Evolutionary conservation across 2,888 invertebrate species (phyloP).

Genomic region (Aquatica leii): DNA sequence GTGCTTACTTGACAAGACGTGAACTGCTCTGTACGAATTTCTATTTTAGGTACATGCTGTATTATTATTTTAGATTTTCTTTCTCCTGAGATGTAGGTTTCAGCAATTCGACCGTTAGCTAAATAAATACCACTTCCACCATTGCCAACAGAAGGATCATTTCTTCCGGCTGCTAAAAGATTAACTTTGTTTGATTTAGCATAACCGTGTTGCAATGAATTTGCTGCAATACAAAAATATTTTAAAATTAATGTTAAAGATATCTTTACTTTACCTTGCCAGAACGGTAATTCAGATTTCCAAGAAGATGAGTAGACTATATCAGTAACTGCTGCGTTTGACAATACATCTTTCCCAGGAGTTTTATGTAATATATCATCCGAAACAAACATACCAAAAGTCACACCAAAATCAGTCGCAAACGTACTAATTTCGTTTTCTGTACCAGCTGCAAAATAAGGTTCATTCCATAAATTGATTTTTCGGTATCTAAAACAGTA

Average conservation of each 20-base stretch:
- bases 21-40: slow-evolving; percentile 1
- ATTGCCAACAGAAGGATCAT: slow-evolving; percentile 33
- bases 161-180: slow-evolving; percentile 45
- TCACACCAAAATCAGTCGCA: slow-evolving; percentile 78
- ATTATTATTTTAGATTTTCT: slow-evolving; percentile 37
- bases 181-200: slow-evolving; percentile 46
- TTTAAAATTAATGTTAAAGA: not conserved
- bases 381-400: slow-evolving; percentile 82
- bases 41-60: slow-evolving; percentile 37
- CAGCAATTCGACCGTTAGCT: slow-evolving; percentile 38
- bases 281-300: slow-evolving; percentile 83
- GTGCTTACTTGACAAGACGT: slow-evolving; percentile 30
- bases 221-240: slow-evolving; percentile 8
- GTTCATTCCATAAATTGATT: slow-evolving; percentile 59
- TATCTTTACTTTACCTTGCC: slow-evolving; percentile 65
- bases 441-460: slow-evolving; percentile 58
- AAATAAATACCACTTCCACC: slow-evolving; percentile 48
- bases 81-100: slow-evolving; percentile 39
- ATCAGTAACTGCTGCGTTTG: slow-evolving; percentile 61
- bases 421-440: slow-evolving; percentile 66
- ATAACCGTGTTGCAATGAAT: slow-evolving; percentile 44
- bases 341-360: slow-evolving; percentile 66
- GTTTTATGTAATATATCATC: slow-evolving; percentile 82
- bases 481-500: slow-evolving; percentile 54
- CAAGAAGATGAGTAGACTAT: slow-evolving; percentile 78